These are phyloP conservation scores for Phalacrocorax pelagicus DNA, from an alignment of 2,113 vertebrate species.

Conservation along the genomic window DNA sequence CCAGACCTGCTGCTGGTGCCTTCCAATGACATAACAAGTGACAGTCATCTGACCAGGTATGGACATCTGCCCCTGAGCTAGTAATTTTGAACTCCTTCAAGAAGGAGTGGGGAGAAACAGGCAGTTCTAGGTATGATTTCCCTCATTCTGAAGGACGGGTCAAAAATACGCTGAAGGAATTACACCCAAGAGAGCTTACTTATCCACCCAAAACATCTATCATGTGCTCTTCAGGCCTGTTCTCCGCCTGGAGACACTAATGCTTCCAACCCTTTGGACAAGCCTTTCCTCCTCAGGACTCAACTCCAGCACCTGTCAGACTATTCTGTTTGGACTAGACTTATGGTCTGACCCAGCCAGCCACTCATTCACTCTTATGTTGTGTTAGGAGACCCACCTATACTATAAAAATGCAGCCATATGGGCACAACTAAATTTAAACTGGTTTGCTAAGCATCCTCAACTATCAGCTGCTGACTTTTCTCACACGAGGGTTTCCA, in stretches of 20 bases:
- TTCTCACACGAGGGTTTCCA: neutral
- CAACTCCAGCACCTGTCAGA: neutral
- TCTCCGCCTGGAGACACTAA: neutral
- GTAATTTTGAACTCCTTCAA: neutral
- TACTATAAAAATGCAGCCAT: neutral
- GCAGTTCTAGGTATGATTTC: neutral
- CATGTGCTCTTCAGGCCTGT: neutral
- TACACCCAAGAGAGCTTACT: neutral
- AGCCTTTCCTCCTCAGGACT: neutral
- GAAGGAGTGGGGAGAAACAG: neutral
- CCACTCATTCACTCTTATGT: neutral
- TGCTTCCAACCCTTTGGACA: neutral
- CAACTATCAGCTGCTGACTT: neutral
- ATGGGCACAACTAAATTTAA: neutral
- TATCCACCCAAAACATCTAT: neutral
- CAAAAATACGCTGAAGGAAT: neutral
- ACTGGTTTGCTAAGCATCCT: neutral
- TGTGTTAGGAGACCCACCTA: neutral
- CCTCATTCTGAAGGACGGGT: neutral
- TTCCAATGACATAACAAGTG: neutral
- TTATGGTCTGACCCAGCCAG: neutral
- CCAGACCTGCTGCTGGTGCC: neutral
- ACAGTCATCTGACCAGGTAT: neutral
- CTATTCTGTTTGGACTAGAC: neutral
- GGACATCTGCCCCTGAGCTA: neutral